A percentile compares a stretch with the other conserved stretches of the same genome.
phyloP scores from a whole-genome alignment of 2,888 invertebrate genomes.

The Eristalis intricaria region DNA sequence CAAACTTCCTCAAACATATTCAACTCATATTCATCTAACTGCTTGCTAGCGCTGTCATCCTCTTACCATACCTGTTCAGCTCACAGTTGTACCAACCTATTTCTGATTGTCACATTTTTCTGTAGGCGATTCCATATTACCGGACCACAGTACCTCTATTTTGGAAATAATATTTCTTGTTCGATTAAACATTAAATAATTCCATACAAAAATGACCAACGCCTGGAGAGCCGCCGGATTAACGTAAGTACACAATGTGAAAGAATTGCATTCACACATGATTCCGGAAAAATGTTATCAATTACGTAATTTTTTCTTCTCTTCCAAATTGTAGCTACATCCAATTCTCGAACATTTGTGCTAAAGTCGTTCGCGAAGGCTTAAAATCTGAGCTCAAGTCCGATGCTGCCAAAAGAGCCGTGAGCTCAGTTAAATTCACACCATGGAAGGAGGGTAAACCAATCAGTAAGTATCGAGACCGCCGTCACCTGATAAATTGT shows the following conservation, averaged over 20 bases:
- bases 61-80: conserved; percentile 26
- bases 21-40: conserved; percentile 28
- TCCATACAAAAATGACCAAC: conserved; percentile 84
- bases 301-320: conserved; percentile 59
- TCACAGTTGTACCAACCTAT: neutral
- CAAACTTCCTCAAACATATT: neutral
- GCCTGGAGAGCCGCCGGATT: conserved; percentile 91
- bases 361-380: conserved; percentile 89
- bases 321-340: conserved; percentile 88
- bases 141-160: neutral
- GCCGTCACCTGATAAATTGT: neutral
- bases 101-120: conserved; percentile 46
- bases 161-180: conserved; percentile 24
- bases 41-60: neutral
- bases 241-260: conserved; percentile 84
- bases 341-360: conserved; percentile 97
- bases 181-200: conserved; percentile 31
- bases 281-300: conserved; percentile 11
- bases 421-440: conserved; percentile 89
- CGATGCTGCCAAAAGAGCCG: conserved; percentile 90
- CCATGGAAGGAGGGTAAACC: conserved; percentile 95
- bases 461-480: conserved; percentile 85
- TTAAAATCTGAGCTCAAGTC: conserved; percentile 88
- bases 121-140: conserved; percentile 30
- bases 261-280: neutral